Conservation (phyloP, 2,113 vertebrate species). For the Marcusenius ussheri region DNA sequence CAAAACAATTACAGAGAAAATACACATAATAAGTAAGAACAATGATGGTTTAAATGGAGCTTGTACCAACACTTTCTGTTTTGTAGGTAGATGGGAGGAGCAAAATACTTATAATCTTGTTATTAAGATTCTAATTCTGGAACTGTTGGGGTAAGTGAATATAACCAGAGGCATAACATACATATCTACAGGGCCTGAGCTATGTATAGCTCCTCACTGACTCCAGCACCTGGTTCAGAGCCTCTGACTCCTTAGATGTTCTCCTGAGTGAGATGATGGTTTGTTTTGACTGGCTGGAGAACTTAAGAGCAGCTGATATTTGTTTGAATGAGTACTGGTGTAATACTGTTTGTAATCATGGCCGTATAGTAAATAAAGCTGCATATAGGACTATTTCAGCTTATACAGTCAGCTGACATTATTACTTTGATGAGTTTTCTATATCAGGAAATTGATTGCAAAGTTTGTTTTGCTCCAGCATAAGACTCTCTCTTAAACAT, state of each 20-base stretch:
- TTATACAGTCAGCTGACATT: background rate
- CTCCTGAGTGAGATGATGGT: background rate
- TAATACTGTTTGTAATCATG: slow-evolving; percentile 30
- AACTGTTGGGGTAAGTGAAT: slow-evolving; percentile 14
- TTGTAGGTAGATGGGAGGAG: slow-evolving; percentile 2
- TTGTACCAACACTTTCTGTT: background rate
- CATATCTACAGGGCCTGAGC: slow-evolving; percentile 20
- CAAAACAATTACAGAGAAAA: background rate
- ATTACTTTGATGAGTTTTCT: background rate
- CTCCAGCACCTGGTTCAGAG: slow-evolving; percentile 12
- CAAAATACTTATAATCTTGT: slow-evolving; percentile 26
- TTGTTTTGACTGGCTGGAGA: slow-evolving; percentile 14
- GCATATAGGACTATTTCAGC: background rate
- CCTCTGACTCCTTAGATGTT: slow-evolving; percentile 19
- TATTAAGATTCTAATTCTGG: slow-evolving; percentile 36
- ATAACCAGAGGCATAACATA: background rate
- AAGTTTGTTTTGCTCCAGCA: background rate
- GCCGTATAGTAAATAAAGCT: slow-evolving; percentile 13
- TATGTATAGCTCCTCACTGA: slow-evolving; percentile 38
- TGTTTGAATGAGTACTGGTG: slow-evolving; percentile 5
- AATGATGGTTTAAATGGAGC: background rate
- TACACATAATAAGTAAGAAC: background rate
- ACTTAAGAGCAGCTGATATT: slow-evolving; percentile 34
- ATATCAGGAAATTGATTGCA: background rate
- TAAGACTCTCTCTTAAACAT: background rate